These are phyloP conservation scores for Petrophora chlorosata DNA, from an alignment of 2,888 invertebrate genomes.

Conservation along the genomic window DNA sequence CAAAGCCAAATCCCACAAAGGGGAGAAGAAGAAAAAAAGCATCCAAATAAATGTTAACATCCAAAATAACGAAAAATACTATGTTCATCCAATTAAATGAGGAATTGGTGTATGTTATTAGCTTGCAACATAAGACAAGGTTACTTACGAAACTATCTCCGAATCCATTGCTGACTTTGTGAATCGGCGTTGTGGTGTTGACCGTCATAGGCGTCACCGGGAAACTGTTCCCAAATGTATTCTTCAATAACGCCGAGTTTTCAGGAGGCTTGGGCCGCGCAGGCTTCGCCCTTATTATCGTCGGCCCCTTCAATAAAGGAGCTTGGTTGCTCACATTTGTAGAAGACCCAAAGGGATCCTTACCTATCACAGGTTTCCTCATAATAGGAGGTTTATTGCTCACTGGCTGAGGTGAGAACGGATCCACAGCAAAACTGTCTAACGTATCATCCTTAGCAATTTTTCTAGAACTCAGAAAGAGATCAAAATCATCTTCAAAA, in stretches of 20 bases:
- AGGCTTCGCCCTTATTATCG: conserved; percentile 89
- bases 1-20: too few species aligned
- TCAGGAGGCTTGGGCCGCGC: conserved; percentile 83
- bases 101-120: too few species aligned
- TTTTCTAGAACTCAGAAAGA: conserved; percentile 81
- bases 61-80: neutral
- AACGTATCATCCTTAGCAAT: conserved; percentile 65
- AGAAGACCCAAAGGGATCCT: conserved; percentile 86
- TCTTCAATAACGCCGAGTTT: conserved; percentile 70
- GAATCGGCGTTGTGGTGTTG: conserved; percentile 73
- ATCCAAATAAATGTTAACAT: too few species aligned
- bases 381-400: conserved; percentile 61
- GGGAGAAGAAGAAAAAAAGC: too few species aligned
- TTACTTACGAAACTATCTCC: conserved; percentile 71
- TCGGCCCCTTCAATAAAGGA: conserved; percentile 84
- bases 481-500: conserved; percentile 93
- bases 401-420: conserved; percentile 78
- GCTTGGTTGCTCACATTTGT: conserved; percentile 64
- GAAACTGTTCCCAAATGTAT: conserved; percentile 61
- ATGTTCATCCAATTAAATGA: neutral
- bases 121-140: too few species aligned
- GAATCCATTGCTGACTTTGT: conserved; percentile 66
- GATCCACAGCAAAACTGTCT: conserved; percentile 82
- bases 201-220: conserved; percentile 67
- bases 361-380: conserved; percentile 83